Evolutionary conservation across 2,113 vertebrate species (phyloP).

Genomic region (Bubo bubo): DNA sequence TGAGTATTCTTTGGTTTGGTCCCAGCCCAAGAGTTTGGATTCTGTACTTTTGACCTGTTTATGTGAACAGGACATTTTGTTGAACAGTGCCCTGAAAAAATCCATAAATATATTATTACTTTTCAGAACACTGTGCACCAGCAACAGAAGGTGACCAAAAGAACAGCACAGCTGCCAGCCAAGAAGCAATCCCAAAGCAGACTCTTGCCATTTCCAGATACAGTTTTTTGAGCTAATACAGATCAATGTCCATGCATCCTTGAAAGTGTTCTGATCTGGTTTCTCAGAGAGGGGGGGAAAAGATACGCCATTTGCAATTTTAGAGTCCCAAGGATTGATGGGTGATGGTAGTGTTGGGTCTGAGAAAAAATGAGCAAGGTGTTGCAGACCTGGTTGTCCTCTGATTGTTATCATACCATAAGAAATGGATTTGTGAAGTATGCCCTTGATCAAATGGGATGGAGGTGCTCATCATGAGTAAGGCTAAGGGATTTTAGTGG

Average conservation of each 20-base stretch:
- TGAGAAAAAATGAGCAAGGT: background rate
- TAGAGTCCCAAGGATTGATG: background rate
- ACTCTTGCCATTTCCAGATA: background rate
- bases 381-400: no score
- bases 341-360: background rate
- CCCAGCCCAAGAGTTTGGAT: background rate
- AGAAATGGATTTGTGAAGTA: background rate
- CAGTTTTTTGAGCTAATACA: background rate
- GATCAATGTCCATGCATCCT: background rate
- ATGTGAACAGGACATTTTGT: background rate
- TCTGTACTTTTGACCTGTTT: background rate
- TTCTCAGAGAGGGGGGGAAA: background rate
- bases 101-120: background rate
- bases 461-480: background rate
- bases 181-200: background rate
- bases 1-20: background rate
- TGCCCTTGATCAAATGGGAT: background rate
- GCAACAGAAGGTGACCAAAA: background rate
- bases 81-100: background rate
- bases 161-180: background rate
- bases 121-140: background rate
- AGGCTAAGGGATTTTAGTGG: background rate
- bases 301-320: background rate
- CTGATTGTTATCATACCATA: background rate
- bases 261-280: background rate